These are phyloP conservation scores for Thymallus thymallus DNA, from an alignment of 2,113 vertebrate species.

Conservation along the genomic window DNA sequence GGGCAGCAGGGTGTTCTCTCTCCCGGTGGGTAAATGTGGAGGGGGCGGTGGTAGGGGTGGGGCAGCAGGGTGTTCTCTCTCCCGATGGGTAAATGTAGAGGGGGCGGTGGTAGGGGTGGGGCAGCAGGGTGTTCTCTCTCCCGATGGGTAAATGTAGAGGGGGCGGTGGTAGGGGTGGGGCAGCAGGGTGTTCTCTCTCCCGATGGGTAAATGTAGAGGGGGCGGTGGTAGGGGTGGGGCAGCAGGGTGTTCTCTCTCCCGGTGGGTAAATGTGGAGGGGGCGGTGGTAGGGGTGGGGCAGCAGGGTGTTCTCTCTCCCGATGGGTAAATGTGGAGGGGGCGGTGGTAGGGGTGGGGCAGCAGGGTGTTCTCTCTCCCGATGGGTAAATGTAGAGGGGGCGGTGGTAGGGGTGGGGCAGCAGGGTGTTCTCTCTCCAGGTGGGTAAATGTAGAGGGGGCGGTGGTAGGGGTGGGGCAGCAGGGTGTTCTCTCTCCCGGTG, in stretches of 20 bases:
- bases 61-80: no score
- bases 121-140: no score
- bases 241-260: no score
- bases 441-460: conserved; percentile 57
- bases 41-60: conserved; percentile 38
- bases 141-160: conserved; percentile 62
- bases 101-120: conserved; percentile 41
- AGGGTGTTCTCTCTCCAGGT: no score
- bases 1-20: no score
- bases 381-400: conserved; percentile 59
- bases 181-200: no score
- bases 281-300: conserved; percentile 36
- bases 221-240: conserved; percentile 39
- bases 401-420: conserved; percentile 36
- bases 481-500: no score
- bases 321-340: conserved; percentile 61
- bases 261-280: conserved; percentile 61
- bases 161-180: conserved; percentile 39
- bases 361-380: no score
- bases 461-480: conserved; percentile 36
- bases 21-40: conserved; percentile 64
- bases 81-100: conserved; percentile 63
- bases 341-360: conserved; percentile 35
- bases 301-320: no score
- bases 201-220: conserved; percentile 61